Percentiles rank a stretch among this genome's conserved stretches.
Evolutionary conservation across 2,113 vertebrate genomes (phyloP).

Genomic region (Tyrannus savana): DNA sequence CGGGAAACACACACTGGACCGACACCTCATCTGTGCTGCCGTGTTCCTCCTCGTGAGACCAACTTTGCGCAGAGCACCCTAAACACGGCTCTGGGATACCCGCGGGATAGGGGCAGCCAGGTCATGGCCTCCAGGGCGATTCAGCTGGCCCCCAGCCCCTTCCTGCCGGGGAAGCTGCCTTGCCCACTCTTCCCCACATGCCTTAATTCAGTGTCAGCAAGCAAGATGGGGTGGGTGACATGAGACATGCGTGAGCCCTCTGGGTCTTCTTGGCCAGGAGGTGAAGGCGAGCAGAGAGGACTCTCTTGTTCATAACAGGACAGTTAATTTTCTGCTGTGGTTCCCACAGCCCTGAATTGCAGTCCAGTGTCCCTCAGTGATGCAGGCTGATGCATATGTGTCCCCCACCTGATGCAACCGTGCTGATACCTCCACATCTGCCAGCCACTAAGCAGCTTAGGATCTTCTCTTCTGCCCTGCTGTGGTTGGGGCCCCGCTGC

Average conservation of each 20-base stretch:
- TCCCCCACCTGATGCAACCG: slow-evolving; percentile 19
- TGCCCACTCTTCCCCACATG: rapidly evolving
- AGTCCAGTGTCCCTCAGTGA: not conserved
- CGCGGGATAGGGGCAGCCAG: rapidly evolving
- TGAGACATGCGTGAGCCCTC: rapidly evolving
- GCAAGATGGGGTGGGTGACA: no score
- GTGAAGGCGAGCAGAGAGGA: not conserved
- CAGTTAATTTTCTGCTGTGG: not conserved
- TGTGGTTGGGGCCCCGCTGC: no score
- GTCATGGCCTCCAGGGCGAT: rapidly evolving
- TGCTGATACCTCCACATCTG: slow-evolving; percentile 38
- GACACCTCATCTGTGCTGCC: not conserved
- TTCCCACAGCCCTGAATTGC: not conserved
- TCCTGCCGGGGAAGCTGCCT: not conserved
- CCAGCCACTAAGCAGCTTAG: slow-evolving; percentile 66
- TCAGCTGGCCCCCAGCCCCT: no score
- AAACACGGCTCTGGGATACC: not conserved
- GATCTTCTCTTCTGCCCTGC: slow-evolving; percentile 21
- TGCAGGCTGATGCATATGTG: not conserved
- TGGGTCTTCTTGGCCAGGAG: not conserved
- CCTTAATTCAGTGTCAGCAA: no score
- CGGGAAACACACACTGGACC: rapidly evolving
- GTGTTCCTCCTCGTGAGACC: no score
- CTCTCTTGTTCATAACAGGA: no score
- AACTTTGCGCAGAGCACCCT: not conserved